Conservation (phyloP, 1,140 invertebrate species). For the Drosophila bipectinata region DNA sequence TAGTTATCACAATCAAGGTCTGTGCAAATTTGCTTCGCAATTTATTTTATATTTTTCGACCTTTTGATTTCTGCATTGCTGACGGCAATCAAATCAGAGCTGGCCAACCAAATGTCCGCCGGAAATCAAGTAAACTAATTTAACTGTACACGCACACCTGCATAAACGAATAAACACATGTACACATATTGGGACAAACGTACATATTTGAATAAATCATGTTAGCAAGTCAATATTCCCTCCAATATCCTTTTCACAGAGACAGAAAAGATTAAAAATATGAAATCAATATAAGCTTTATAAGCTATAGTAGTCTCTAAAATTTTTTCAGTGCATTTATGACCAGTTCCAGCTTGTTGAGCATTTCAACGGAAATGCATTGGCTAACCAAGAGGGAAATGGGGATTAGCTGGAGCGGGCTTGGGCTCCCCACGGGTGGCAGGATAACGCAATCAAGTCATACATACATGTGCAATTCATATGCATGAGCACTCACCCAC, state of each 20-base stretch:
- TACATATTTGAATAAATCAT: conserved; percentile 49
- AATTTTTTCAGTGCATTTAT: conserved; percentile 6
- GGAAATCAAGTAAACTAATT: conserved; percentile 61
- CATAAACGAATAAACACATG: neutral
- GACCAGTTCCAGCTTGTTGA: conserved; percentile 32
- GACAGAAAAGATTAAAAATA: neutral
- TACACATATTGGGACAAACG: neutral
- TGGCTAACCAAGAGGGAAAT: conserved; percentile 41
- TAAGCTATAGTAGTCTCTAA: no score
- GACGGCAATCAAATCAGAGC: conserved; percentile 22
- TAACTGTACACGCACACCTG: conserved; percentile 22
- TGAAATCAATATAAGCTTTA: neutral
- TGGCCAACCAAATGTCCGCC: conserved; percentile 34
- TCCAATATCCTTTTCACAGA: neutral
- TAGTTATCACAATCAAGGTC: neutral
- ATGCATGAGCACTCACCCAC: conserved; percentile 34
- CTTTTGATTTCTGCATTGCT: conserved; percentile 20
- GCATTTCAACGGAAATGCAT: conserved; percentile 56
- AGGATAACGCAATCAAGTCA: conserved; percentile 52
- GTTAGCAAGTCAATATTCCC: conserved; percentile 6
- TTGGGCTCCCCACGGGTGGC: neutral
- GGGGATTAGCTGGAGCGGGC: neutral
- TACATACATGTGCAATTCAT: conserved; percentile 49
- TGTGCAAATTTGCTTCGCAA: conserved; percentile 8
- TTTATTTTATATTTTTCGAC: conserved; percentile 11